A percentile compares a stretch with the other conserved stretches of the same genome.
phyloP scores from a whole-genome alignment of 2,113 vertebrate species.

The Mixornis gularis region DNA sequence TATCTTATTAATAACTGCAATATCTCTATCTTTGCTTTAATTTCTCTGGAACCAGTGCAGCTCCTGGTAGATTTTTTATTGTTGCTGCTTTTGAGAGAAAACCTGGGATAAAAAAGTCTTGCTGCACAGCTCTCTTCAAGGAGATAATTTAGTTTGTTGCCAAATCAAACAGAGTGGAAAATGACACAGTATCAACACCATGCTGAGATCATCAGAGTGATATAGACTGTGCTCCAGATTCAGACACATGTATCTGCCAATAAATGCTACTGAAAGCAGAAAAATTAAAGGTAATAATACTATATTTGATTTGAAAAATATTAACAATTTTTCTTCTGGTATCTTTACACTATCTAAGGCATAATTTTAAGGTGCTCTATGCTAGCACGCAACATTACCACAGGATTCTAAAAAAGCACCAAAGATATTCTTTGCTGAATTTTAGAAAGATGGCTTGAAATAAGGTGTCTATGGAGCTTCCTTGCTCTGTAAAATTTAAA shows the following conservation, averaged over 20 bases:
- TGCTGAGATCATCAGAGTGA: neutral
- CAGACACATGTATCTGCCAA: neutral
- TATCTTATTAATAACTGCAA: neutral
- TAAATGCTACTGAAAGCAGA: neutral
- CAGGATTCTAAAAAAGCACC: neutral
- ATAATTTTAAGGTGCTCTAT: neutral
- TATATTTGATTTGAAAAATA: neutral
- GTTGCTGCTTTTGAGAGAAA: neutral
- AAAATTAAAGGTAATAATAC: neutral
- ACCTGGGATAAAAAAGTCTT: neutral
- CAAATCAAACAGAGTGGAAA: neutral
- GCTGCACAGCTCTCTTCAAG: neutral
- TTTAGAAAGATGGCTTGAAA: neutral
- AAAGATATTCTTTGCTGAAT: neutral
- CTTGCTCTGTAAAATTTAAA: neutral
- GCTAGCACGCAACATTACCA: neutral
- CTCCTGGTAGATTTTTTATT: neutral
- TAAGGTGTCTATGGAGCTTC: neutral
- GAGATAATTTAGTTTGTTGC: neutral
- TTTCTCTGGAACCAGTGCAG: neutral
- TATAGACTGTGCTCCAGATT: neutral
- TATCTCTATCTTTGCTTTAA: neutral
- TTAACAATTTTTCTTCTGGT: neutral
- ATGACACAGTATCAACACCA: neutral
- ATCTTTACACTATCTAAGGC: neutral